Evolutionary conservation across 2,113 vertebrate genomes (phyloP), one percentile per base, ranked within the genome.

Genomic region (Ceyx cyanopectus): DNA sequence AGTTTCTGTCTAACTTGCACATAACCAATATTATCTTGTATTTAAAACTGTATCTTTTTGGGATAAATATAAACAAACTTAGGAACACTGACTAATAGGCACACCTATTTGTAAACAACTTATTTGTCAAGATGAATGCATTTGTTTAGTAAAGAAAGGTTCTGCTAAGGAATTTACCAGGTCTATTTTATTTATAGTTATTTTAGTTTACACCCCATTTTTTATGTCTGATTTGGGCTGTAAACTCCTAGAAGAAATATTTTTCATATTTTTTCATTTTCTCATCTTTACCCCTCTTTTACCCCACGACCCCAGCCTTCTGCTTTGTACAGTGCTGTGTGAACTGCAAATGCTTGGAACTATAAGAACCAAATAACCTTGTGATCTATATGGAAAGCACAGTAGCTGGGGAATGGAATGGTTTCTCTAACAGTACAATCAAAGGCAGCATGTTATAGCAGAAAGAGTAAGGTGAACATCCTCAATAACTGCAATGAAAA

Each of bases 31-130:
- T 41, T 30, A 51, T 20, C 26, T 40, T 89, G 22, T 84, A 56
- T 46, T 94, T 85, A 45, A 92, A 85, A 29, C 9, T 23, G 40
- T 89, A 72, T 41, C 68, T 92, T 94, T 79, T 48, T 23, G 37
- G 45, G 14, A 78, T 48, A 57, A 57, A 68, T 56, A 87, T 5
- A 74, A 74, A 78, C 60, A 85, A 89, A 80, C 37, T 54, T 54
- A 56, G 22, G 18, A 48, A 41, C n/a, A 48, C 30, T 43, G 63
- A 20, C 22, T 80, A 82, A 92, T 51, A 1, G 1, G 10, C 7
- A 61, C n/a, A 86, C 89, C 76, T 50, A 69, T 45, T 85, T 50
- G 65, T 61, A 96, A 95, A 65, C 62, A 78, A 84, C 54, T 85
- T 89, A 90, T 45, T 76, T 20, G 56, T 37, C 66, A 86, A 91